Percentiles rank a stretch among this genome's conserved stretches.
Evolutionary conservation across 2,797 vertebrate genomes (phyloP).

Genomic region (Argyrosomus regius): DNA sequence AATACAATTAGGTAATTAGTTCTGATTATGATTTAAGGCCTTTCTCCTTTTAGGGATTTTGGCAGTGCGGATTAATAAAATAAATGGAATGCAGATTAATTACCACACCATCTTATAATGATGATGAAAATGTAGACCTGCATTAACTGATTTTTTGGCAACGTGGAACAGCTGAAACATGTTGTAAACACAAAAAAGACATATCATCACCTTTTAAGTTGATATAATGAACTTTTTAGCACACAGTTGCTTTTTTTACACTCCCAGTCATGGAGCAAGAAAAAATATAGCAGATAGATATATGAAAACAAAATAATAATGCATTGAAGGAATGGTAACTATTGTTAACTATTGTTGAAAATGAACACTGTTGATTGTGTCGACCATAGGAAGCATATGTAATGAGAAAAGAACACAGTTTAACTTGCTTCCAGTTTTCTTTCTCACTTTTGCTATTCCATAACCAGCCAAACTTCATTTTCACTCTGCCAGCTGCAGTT

Average conservation of each 20-base stretch:
- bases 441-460: slow-evolving; percentile 11
- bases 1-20: slow-evolving; percentile 19
- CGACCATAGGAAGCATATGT: not conserved
- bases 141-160: not conserved
- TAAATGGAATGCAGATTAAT: not conserved
- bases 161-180: not conserved
- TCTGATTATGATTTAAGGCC: slow-evolving; percentile 7
- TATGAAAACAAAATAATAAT: no score
- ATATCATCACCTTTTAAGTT: not conserved
- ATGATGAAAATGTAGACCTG: not conserved
- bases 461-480: not conserved
- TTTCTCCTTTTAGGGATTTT: not conserved
- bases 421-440: slow-evolving; percentile 22
- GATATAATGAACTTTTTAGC: not conserved
- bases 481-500: slow-evolving; percentile 24
- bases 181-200: not conserved
- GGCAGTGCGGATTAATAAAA: not conserved
- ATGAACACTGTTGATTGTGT: slow-evolving; percentile 5
- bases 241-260: no score
- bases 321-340: no score
- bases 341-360: not conserved
- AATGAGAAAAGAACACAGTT: slow-evolving; percentile 17
- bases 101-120: not conserved
- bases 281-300: no score
- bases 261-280: no score